Evolutionary conservation across 2,113 vertebrate genomes (phyloP), one percentile per base, ranked within the genome.

Genomic region (Mobula hypostoma): DNA sequence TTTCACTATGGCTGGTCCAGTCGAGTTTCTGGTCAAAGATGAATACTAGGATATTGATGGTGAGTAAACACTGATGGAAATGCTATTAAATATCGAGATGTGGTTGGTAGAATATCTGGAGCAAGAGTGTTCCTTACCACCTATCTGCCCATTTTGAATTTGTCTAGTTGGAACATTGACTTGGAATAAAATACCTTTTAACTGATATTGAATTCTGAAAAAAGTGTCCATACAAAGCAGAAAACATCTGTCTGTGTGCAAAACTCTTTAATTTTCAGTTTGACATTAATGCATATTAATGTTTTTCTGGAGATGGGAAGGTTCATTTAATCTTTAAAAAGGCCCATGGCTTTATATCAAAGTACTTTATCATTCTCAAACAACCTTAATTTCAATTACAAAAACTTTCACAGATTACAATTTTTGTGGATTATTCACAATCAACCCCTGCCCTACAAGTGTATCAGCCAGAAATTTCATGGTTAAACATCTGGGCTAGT

Each of bases 261-360:
- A 93, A 93, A 93, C 91, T 74, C 68, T 93, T 93, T 93, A 93
- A 93, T 93, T 74, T 72, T 68, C 70, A 93, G 24, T 48, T 93
- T 74, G 48, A 93, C 68, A 93, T 48, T 72, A 93, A 76, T 76
- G 91, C 56, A 92, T 92, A 48, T 48, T 68, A 74, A 74, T 29
- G n/a, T 32, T 93, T 74, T 24, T 76, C 91, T 74, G 40, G 70
- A 74, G 40, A 74, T 48, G 0, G 32, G 63, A 66, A 93, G 70
- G 91, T 76, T 93, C 70, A 93, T 29, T 27, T 76, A 4, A 48
- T 93, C 21, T 74, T 27, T 24, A 15, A 76, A 48, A 74, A 74
- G 70, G 70, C 40, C 12, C 36, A 32, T 21, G 29, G 88, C 48
- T 72, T n/a, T 24, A 40, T 92, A 36, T 70, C 72, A 66, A 72